Evolutionary conservation across 2,888 invertebrate species (phyloP), one percentile per base, ranked within the genome.

Genomic region (Nomada hirtipes): DNA sequence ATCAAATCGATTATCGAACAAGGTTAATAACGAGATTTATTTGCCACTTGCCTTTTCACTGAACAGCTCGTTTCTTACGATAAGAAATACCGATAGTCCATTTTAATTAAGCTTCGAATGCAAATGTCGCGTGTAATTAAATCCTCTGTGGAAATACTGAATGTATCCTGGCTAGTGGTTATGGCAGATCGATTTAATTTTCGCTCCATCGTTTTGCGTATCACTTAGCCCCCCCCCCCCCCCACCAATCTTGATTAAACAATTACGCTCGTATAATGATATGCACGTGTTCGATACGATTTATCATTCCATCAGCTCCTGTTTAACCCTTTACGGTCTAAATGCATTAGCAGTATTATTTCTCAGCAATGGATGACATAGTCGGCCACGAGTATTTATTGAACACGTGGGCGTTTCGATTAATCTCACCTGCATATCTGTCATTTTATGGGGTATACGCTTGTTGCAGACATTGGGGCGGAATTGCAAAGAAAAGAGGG

Each of bases 261-360:
- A 63, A 57, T 47, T 44, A 75, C 47, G 15, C 59, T 47, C 44
- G 9, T 52, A 26, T 4, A n/a, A 36, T 9, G 7, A 1, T 10
- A 23, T 13, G 50, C 44, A 36, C 74, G 44, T 42, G 74, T 53
- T 68, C 20, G 20, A 69, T 42, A 42, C 61, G 36, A 15, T 61
- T 61, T 61, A 68, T 63, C 68, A 55, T 63, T 42, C 61, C 47
- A 55, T 60, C n/a, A 23, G 53, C 74, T 57, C n/a, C 15, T 23
- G 47, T 60, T 75, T 13, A 75, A 61, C 70, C 69, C 26, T 55
- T 70, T 18, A 61, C 70, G 70, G 53, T 15, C 42, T n/a, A 18
- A 47, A 47, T 0, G 47, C 23, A 29, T 4, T 7, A 13, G 7
- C 36, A 36, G n/a, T 47, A 47, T 3, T 2, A 47, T 47, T 7